These are phyloP conservation scores for Athalia rosae DNA, from an alignment of 2,888 invertebrate genomes.

Conservation along the genomic window DNA sequence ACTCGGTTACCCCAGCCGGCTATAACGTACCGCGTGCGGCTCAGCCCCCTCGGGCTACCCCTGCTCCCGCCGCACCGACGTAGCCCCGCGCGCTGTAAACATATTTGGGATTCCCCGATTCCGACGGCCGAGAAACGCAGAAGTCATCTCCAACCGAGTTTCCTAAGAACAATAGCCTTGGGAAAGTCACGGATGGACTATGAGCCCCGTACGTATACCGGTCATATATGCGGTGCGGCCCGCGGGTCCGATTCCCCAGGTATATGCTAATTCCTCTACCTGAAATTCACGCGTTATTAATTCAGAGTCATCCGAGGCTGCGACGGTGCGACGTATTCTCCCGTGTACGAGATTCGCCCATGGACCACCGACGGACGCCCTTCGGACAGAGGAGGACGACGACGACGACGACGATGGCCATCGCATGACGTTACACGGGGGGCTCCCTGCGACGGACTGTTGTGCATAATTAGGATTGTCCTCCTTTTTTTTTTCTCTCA, in stretches of 20 bases:
- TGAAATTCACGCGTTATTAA: conserved; percentile 43
- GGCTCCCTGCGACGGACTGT: conserved; percentile 11
- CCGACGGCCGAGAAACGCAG: not conserved
- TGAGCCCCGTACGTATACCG: not conserved
- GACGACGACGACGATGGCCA: conserved; percentile 33
- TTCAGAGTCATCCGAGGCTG: conserved; percentile 43
- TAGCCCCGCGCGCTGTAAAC: conserved; percentile 5
- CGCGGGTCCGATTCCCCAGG: conserved; percentile 29
- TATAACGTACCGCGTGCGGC: not conserved
- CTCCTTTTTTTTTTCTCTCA: conserved; percentile 27
- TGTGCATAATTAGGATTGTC: conserved; percentile 45
- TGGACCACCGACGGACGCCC: conserved; percentile 33
- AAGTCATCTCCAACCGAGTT: conserved; percentile 11
- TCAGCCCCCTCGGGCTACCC: conserved; percentile 30
- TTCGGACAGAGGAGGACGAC: conserved; percentile 33
- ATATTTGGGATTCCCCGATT: conserved; percentile 42
- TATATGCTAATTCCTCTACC: conserved; percentile 43
- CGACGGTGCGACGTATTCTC: conserved; percentile 13
- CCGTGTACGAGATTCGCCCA: not conserved
- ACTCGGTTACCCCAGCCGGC: too few species aligned
- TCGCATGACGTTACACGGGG: not conserved
- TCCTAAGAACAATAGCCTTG: conserved; percentile 38
- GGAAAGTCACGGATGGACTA: conserved; percentile 39
- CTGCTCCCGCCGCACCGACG: conserved; percentile 13
- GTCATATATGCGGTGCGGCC: not conserved